Percentiles rank a stretch among this genome's conserved stretches.
Conservation (phyloP, 1,140 invertebrate species). For the Agrypnia vestita region DNA sequence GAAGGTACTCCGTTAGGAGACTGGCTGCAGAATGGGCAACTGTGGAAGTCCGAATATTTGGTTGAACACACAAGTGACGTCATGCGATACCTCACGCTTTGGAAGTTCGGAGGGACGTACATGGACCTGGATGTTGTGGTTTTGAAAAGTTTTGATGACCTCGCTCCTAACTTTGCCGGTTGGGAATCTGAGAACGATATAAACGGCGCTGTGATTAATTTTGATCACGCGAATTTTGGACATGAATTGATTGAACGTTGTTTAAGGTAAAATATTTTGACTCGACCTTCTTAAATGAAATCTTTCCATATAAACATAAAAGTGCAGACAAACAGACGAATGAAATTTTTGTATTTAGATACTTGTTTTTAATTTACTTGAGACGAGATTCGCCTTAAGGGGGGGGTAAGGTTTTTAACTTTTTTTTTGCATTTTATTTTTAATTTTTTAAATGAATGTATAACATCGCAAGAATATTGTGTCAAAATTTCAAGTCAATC, state of each 20-base stretch:
- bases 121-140: constrained; percentile 84
- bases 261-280: constrained; percentile 67
- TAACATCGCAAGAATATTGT: too few species aligned
- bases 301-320: too few species aligned
- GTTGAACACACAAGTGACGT: constrained; percentile 72
- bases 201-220: constrained; percentile 78
- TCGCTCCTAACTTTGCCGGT: constrained; percentile 78
- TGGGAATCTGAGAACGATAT: constrained; percentile 70
- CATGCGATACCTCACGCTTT: constrained; percentile 73
- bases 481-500: too few species aligned
- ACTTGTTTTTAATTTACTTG: too few species aligned
- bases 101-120: constrained; percentile 78
- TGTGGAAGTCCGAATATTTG: constrained; percentile 70
- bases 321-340: too few species aligned
- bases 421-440: too few species aligned
- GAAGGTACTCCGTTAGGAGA: constrained; percentile 70
- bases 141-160: constrained; percentile 74
- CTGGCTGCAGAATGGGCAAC: constrained; percentile 68
- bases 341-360: too few species aligned
- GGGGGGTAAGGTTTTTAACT: too few species aligned
- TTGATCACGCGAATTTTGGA: constrained; percentile 74
- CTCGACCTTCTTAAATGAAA: too few species aligned
- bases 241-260: constrained; percentile 74
- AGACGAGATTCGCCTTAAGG: too few species aligned
- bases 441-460: too few species aligned